phyloP scores from a whole-genome alignment of 2,797 vertebrate species.

The Thripadectes ignobilis region DNA sequence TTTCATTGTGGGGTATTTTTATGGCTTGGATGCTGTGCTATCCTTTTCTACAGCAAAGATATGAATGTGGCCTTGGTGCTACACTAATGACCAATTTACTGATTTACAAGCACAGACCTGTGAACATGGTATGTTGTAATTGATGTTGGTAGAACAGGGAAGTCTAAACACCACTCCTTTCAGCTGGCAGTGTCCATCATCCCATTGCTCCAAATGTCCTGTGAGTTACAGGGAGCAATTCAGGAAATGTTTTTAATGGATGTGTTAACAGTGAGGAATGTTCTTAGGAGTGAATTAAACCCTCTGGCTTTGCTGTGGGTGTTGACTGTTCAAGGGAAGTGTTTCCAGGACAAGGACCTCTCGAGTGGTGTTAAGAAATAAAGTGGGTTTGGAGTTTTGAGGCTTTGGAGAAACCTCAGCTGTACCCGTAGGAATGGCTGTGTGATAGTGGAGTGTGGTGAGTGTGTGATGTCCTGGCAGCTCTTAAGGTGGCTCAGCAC shows the following conservation, averaged over 20 bases:
- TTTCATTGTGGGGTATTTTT: not conserved
- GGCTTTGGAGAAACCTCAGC: not conserved
- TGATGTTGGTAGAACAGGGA: not conserved
- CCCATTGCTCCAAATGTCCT: fast-evolving
- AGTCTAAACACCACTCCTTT: not conserved
- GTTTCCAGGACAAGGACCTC: not conserved
- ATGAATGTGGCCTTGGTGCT: not conserved
- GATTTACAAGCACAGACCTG: not conserved
- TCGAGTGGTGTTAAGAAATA: not conserved
- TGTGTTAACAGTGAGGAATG: not conserved
- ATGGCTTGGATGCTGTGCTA: not conserved
- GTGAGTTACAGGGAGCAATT: not conserved
- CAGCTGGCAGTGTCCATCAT: not conserved
- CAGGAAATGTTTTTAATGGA: not conserved
- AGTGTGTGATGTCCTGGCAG: not conserved
- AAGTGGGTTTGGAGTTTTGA: not conserved
- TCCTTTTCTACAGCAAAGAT: not conserved
- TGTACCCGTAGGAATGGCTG: not conserved
- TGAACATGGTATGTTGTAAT: not conserved
- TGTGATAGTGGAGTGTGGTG: not conserved
- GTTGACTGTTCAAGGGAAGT: not conserved
- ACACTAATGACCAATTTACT: not conserved
- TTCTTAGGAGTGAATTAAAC: not conserved
- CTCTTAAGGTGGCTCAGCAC: not conserved
- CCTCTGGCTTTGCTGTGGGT: not conserved